These are phyloP conservation scores for Agrotis puta DNA, from an alignment of 2,888 invertebrate species.

Conservation along the genomic window DNA sequence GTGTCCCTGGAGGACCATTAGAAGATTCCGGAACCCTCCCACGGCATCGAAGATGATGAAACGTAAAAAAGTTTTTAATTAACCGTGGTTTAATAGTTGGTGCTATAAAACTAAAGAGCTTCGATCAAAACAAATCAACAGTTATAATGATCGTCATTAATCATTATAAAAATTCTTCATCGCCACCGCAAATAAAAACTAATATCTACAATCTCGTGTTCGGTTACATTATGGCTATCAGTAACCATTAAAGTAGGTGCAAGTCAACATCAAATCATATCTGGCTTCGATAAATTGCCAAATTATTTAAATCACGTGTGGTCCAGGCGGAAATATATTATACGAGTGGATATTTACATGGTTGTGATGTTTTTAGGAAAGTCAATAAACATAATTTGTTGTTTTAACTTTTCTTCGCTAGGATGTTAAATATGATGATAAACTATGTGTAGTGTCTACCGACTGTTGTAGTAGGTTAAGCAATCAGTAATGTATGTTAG, in stretches of 20 bases:
- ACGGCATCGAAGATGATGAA: slow-evolving; percentile 46
- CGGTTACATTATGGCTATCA: slow-evolving; percentile 72
- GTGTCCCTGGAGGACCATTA: slow-evolving; percentile 76
- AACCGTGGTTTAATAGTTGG: slow-evolving; percentile 67
- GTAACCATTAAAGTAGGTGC: slow-evolving; percentile 70
- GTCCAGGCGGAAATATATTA: slow-evolving; percentile 66
- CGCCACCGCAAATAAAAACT: slow-evolving; percentile 76
- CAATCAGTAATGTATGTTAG: not conserved
- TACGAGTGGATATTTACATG: slow-evolving; percentile 65
- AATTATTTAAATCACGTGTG: slow-evolving; percentile 84
- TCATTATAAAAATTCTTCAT: slow-evolving; percentile 77
- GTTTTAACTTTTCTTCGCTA: slow-evolving; percentile 51
- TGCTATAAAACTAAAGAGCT: slow-evolving; percentile 75
- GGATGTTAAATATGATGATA: not conserved
- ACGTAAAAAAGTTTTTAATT: slow-evolving; percentile 67
- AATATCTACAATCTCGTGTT: slow-evolving; percentile 73
- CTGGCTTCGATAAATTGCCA: slow-evolving; percentile 80
- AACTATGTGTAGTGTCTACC: no score
- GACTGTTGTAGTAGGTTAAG: no score
- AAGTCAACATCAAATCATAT: slow-evolving; percentile 78
- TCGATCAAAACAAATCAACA: slow-evolving; percentile 80
- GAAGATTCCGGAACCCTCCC: slow-evolving; percentile 66
- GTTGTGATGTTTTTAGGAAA: slow-evolving; percentile 61
- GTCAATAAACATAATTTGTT: slow-evolving; percentile 62
- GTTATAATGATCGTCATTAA: slow-evolving; percentile 76